These are phyloP conservation scores for Drosophila athabasca DNA, from an alignment of 1,140 invertebrate species.

Conservation along the genomic window DNA sequence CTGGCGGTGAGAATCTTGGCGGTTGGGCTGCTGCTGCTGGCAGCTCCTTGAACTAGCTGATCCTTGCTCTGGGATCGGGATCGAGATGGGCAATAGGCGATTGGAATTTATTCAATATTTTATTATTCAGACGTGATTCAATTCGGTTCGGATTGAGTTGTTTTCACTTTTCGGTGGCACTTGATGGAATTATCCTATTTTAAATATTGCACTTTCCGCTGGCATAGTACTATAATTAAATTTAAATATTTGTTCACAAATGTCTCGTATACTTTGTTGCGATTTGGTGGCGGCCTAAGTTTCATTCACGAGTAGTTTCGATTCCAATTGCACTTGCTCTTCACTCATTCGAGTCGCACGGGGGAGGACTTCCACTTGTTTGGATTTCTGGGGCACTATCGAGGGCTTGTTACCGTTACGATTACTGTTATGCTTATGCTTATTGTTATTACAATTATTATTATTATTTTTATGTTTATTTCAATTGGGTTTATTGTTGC, in stretches of 20 bases:
- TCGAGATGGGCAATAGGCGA: too few species aligned
- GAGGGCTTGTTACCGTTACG: conserved; percentile 55
- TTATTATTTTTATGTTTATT: conserved; percentile 47
- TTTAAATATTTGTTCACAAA: conserved; percentile 29
- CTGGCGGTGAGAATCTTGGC: conserved; percentile 84
- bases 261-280: conserved; percentile 74
- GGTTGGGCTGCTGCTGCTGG: conserved; percentile 31
- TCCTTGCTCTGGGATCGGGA: too few species aligned
- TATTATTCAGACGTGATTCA: too few species aligned
- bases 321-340: conserved; percentile 63
- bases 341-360: neutral
- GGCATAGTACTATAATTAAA: conserved; percentile 7
- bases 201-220: conserved; percentile 66
- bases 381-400: conserved; percentile 43
- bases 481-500: conserved; percentile 50
- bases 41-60: neutral
- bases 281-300: conserved; percentile 27
- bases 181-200: neutral
- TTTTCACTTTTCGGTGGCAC: too few species aligned
- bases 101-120: too few species aligned
- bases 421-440: conserved; percentile 57
- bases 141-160: too few species aligned
- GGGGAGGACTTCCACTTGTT: conserved; percentile 12
- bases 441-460: conserved; percentile 57
- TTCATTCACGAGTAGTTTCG: conserved; percentile 17